Evolutionary conservation across 1,140 invertebrate genomes (phyloP).

Genomic region (Eupeodes corollae): DNA sequence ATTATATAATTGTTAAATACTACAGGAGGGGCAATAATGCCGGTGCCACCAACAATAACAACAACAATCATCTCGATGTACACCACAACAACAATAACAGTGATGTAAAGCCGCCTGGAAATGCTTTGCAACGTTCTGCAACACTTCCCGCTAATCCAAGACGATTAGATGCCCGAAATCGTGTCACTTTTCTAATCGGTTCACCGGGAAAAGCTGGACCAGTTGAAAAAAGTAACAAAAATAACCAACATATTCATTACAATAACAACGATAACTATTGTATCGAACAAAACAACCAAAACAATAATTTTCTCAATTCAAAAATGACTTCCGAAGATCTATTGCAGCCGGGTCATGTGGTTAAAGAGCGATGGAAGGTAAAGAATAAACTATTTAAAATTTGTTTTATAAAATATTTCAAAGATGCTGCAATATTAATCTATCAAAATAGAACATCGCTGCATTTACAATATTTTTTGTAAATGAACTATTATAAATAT

Average conservation of each 20-base stretch:
- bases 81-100: too few relatives aligned
- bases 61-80: too few relatives aligned
- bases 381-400: too few relatives aligned
- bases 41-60: too few relatives aligned
- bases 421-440: too few relatives aligned
- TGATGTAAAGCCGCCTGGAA: not conserved
- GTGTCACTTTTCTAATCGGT: constrained; percentile 26
- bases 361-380: constrained; percentile 99
- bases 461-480: not conserved
- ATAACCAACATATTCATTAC: constrained; percentile 10
- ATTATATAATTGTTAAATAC: too few relatives aligned
- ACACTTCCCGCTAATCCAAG: constrained; percentile 32
- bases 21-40: too few relatives aligned
- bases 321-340: constrained; percentile 90
- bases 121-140: constrained; percentile 29
- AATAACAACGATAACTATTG: not conserved
- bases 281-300: not conserved
- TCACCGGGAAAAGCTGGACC: constrained; percentile 1
- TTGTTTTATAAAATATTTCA: not conserved
- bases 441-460: not conserved
- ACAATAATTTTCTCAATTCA: constrained; percentile 46
- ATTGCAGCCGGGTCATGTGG: constrained; percentile 88
- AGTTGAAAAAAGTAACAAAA: constrained; percentile 3
- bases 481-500: too few relatives aligned
- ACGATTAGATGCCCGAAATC: constrained; percentile 18